These are phyloP conservation scores for Notarius quadriscutis DNA, from an alignment of 2,113 vertebrate species.

Conservation along the genomic window DNA sequence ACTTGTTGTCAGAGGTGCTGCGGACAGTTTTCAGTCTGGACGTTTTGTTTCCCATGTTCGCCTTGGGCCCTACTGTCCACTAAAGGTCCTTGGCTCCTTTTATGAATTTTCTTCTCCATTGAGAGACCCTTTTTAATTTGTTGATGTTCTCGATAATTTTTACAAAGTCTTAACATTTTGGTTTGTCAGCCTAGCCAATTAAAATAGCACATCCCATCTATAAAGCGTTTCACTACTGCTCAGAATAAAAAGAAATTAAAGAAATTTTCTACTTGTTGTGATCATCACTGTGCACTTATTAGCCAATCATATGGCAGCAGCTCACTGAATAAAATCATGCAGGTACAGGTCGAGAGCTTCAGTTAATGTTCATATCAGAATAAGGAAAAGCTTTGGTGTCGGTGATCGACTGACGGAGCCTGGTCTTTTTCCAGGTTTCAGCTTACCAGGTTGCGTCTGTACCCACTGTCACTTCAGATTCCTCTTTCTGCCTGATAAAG, in stretches of 20 bases:
- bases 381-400: background rate
- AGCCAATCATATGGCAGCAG: background rate
- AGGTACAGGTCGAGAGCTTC: background rate
- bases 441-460: background rate
- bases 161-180: slow-evolving; percentile 12
- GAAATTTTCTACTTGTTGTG: background rate
- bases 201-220: background rate
- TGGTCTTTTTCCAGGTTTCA: background rate
- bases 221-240: background rate
- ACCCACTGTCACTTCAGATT: background rate
- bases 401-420: background rate
- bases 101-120: background rate
- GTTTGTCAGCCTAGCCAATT: slow-evolving; percentile 3
- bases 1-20: background rate
- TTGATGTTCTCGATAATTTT: background rate
- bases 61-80: background rate
- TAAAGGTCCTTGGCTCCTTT: background rate
- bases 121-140: background rate
- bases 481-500: background rate
- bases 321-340: background rate
- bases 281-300: background rate
- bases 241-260: background rate
- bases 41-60: background rate
- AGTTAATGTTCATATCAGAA: background rate
- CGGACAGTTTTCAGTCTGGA: background rate